Base-by-base conservation (phyloP, 2,113 vertebrate species). In the Falco punctatus region DNA sequence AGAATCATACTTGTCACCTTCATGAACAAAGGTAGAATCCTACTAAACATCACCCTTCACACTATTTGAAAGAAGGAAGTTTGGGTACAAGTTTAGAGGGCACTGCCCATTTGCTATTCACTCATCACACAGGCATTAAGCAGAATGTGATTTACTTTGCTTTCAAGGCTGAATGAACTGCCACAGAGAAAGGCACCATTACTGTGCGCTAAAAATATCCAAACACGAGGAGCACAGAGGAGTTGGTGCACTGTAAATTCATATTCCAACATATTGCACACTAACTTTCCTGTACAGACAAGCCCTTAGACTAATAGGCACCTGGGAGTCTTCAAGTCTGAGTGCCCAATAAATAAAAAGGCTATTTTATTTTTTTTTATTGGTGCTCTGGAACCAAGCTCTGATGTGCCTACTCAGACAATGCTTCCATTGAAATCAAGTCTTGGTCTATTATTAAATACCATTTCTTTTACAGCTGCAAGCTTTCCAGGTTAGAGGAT, bases 331-430 rank as follows among this genome's bases (percentile, higher is more conserved):
- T 94, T 97, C 96, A 96, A 95, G 95, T 91, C 96, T 97, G 94
- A 97, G 95, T 90, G 84, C 94, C 84, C 94, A 96, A 97, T 96
- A 97, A 96, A 96, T 96, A 95, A 97, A 96, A 95, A 94, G 95
- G 57, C 30, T 87, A 86, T 83, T 92, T 95, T 88, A 8, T 83
- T 80, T 88, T 94, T 93, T 94, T 94, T 95, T 73, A 96, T 90
- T 95, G 83, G 89, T 95, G 81, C 84, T 96, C 89, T 95, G 94
- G 79, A 96, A 95, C 55, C 42, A 59, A 86, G 84, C 78, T 96
- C 86, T 95, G 95, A 96, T 97, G 94, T 94, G 84, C 92, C 79
- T 87, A 55, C 32, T 92, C 91, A 91, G 84, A 96, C 96, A 97
- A 95, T 92, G 81, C 71, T 89, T 89, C 73, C 77, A 95, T 93